These are phyloP conservation scores for Lethocerus indicus DNA, from an alignment of 1,140 invertebrate species.

Conservation along the genomic window DNA sequence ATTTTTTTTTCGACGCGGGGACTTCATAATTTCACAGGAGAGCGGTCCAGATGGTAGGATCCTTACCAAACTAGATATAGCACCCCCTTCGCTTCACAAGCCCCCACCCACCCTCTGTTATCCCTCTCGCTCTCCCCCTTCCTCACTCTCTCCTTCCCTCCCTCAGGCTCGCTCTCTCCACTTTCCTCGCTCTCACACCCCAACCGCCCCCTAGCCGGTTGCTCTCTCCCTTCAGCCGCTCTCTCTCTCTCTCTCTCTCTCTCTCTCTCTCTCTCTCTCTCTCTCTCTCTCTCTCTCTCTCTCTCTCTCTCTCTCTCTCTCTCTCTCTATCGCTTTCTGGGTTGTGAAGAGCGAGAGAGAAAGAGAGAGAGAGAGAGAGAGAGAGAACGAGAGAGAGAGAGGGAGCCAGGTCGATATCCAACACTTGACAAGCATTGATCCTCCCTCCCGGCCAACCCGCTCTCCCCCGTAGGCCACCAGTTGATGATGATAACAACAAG, in stretches of 20 bases:
- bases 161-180: neutral
- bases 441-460: too few relatives aligned
- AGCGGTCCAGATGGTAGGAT: too few relatives aligned
- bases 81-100: too few relatives aligned
- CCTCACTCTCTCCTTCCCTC: neutral
- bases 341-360: conserved; percentile 1
- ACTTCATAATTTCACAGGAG: too few relatives aligned
- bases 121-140: neutral
- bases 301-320: conserved; percentile 1
- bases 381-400: neutral
- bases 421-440: neutral
- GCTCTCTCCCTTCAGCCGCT: neutral
- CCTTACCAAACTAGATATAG: too few relatives aligned
- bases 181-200: neutral
- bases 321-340: neutral
- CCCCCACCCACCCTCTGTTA: too few relatives aligned
- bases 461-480: too few relatives aligned
- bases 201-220: neutral
- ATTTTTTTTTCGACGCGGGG: too few relatives aligned
- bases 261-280: neutral
- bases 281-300: neutral
- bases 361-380: neutral
- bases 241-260: neutral
- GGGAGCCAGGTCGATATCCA: neutral
- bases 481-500: too few relatives aligned